A percentile compares a stretch with the other conserved stretches of the same genome.
These are phyloP conservation scores for Leptinotarsa texana DNA, from an alignment of 1,140 invertebrate genomes.

Conservation along the genomic window DNA sequence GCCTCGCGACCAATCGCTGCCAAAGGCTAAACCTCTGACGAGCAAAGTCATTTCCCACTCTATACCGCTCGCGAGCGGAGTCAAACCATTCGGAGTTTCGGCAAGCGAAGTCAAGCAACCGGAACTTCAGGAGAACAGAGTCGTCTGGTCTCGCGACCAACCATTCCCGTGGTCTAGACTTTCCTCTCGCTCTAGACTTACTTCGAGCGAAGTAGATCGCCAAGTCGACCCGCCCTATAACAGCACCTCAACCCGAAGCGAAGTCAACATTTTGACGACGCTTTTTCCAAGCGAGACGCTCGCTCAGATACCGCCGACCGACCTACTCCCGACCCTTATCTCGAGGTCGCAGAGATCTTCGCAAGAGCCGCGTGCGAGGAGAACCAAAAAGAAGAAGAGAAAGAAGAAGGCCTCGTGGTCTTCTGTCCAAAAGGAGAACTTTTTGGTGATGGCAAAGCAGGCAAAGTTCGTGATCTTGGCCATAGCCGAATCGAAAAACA, in stretches of 20 bases:
- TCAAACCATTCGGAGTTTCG: too few species aligned
- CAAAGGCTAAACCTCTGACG: too few species aligned
- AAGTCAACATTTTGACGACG: neutral
- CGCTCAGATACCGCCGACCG: conserved; percentile 27
- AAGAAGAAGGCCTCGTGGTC: neutral
- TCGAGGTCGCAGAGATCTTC: conserved; percentile 42
- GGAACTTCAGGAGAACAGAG: too few species aligned
- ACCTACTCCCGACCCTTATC: conserved; percentile 13
- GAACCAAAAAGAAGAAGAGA: neutral
- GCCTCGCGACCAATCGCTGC: too few species aligned
- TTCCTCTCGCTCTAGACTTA: conserved; percentile 13
- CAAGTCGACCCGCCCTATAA: conserved; percentile 27
- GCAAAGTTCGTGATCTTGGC: conserved; percentile 48
- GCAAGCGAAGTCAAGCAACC: too few species aligned
- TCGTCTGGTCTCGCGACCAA: too few species aligned
- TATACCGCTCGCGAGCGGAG: too few species aligned
- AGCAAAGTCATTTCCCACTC: too few species aligned
- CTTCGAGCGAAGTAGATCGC: conserved; percentile 32
- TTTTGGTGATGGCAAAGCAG: conserved; percentile 45
- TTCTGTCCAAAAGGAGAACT: conserved; percentile 44
- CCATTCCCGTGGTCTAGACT: neutral
- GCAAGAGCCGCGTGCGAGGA: conserved; percentile 5
- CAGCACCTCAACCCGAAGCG: neutral
- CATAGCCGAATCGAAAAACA: conserved; percentile 39
- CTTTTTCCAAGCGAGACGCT: conserved; percentile 27